Evolutionary conservation across 1,140 invertebrate genomes (phyloP), one percentile per base, ranked within the genome.

Genomic region (Eciton burchellii): DNA sequence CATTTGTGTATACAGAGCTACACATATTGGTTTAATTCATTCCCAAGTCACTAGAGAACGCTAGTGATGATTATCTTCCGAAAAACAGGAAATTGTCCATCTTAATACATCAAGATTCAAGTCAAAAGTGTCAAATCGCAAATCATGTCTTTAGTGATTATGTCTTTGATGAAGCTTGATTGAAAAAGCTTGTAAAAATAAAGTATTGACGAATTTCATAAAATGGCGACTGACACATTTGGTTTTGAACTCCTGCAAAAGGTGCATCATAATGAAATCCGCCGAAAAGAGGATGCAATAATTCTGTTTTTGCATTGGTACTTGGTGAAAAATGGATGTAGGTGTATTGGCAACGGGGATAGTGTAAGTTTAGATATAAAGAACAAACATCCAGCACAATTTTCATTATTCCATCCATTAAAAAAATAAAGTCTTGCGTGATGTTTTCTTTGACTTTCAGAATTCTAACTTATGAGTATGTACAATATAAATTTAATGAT

Each of bases 201-300:
- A 35, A 35, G 35, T n/a, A n/a, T 35, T 6, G 35, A 35, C 35
- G 35, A 2, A 35, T 35, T 6, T 35, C 6, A 35, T 35, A 91
- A 72, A 76, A 94, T 93, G 92, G 81, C 86, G 52, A 72, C 68
- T 43, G 86, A 77, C 57, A 84, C 76, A 43, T 97, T 97, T 91
- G 97, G 97, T n/a, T 97, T 96, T 95, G 96, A 97, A 90, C 91
- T 97, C 70, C 92, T 97, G 43, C 96, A 95, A 84, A 95, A 94
- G 87, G 94, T 95, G 19, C 94, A 96, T 60, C 94, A 95, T 86
- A 93, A 93, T 62, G 95, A 96, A 88, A 92, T 97, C 11, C 93
- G 92, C 62, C 95, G 95, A 83, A 97, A 97, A 90, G 93, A 96
- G 81, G 97, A 97, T 93, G 91, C 97, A 54, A 90, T 97, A 45